Evolutionary conservation across 2,797 vertebrate genomes (phyloP).

Genomic region (Anabas testudineus): DNA sequence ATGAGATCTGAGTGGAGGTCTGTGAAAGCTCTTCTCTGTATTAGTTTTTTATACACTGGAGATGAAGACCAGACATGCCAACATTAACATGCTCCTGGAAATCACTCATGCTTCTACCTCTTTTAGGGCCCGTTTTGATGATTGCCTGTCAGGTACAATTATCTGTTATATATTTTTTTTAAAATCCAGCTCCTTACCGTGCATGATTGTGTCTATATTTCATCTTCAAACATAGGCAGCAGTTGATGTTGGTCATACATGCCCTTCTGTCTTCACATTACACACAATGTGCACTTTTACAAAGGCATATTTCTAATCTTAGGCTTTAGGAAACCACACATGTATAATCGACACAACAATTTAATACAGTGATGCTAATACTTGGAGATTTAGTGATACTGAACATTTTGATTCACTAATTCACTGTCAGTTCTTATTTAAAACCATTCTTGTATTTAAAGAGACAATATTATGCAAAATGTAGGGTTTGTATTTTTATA

Average conservation of each 20-base stretch:
- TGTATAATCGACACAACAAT: no score
- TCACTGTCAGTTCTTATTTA: background rate
- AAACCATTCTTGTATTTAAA: background rate
- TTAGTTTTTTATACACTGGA: slow-evolving; percentile 26
- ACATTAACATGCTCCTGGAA: slow-evolving; percentile 35
- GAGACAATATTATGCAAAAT: no score
- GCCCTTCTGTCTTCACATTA: background rate
- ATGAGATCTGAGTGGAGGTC: slow-evolving; percentile 56
- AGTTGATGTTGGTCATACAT: background rate
- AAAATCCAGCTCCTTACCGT: background rate
- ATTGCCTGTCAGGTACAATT: background rate
- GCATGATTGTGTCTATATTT: background rate
- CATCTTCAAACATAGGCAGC: background rate
- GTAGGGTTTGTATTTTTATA: no score
- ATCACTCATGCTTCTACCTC: slow-evolving; percentile 21
- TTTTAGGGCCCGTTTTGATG: background rate
- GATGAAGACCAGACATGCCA: slow-evolving; percentile 26
- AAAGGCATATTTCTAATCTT: no score
- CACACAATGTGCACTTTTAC: no score
- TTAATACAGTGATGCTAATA: no score
- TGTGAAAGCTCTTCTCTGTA: slow-evolving; percentile 47
- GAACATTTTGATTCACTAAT: background rate
- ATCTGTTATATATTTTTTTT: background rate
- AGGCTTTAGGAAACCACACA: no score
- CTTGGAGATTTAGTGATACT: background rate